Evolutionary conservation across 2,113 vertebrate species (phyloP).

Genomic region (Xyrauchen texanus): DNA sequence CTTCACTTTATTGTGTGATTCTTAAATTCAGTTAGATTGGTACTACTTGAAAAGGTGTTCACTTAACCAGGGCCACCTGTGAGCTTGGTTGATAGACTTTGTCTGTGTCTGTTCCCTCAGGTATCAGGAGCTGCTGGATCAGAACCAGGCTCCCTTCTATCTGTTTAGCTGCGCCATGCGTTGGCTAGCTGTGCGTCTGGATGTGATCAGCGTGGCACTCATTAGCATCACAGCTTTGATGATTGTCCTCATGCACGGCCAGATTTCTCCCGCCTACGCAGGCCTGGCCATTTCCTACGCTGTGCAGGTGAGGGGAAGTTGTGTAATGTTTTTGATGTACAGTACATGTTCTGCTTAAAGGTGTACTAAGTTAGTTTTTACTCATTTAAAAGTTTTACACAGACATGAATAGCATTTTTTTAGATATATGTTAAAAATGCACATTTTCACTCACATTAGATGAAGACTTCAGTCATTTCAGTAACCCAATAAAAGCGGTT

Average conservation of each 20-base stretch:
- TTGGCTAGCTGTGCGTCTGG: constrained; percentile 88
- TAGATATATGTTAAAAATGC: too few relatives aligned
- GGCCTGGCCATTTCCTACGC: constrained; percentile 91
- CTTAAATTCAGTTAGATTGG: too few relatives aligned
- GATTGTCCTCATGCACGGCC: constrained; percentile 90
- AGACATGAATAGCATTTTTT: too few relatives aligned
- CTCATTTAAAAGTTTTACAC: too few relatives aligned
- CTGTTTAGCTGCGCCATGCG: constrained; percentile 91
- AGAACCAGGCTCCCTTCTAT: constrained; percentile 88
- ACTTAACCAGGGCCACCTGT: too few relatives aligned
- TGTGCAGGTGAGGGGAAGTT: constrained; percentile 78
- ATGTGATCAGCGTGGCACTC: constrained; percentile 88
- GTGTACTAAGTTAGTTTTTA: too few relatives aligned
- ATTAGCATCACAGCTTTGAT: constrained; percentile 88
- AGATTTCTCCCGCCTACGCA: constrained; percentile 85
- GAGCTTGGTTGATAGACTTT: background rate
- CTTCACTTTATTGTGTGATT: background rate
- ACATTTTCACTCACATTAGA: too few relatives aligned
- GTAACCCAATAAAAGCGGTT: too few relatives aligned
- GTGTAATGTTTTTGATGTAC: too few relatives aligned
- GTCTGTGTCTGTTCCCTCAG: constrained; percentile 61
- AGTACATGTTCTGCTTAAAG: too few relatives aligned
- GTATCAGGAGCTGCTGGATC: constrained; percentile 88
- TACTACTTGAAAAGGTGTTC: too few relatives aligned
- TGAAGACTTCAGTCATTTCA: too few relatives aligned